A percentile compares a stretch with the other conserved stretches of the same genome.
Conservation (phyloP, 2,797 vertebrate genomes). For the Anolis apletophallus region DNA sequence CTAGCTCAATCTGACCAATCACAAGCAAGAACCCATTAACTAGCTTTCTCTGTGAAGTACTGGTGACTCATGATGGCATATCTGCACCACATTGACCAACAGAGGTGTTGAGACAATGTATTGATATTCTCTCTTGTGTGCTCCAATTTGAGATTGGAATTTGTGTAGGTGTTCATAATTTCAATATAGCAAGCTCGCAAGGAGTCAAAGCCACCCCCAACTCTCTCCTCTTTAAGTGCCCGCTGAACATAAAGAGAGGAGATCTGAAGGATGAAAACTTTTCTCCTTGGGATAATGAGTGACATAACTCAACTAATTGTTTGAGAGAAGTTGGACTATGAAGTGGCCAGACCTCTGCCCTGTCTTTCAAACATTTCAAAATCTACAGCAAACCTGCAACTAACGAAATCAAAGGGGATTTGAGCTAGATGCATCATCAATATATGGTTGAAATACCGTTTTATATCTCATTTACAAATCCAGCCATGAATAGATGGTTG, state of each 20-base stretch:
- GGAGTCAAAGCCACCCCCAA: too few species aligned
- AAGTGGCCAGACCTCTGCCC: too few species aligned
- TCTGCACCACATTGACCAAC: not conserved
- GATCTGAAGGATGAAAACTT: not conserved
- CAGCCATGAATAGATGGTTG: not conserved
- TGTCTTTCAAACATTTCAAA: too few species aligned
- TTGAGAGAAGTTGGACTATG: too few species aligned
- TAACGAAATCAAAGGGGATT: not conserved
- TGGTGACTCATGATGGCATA: not conserved
- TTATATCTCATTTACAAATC: not conserved
- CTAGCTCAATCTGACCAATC: not conserved
- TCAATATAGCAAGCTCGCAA: too few species aligned
- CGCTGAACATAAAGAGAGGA: not conserved
- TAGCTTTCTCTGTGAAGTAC: not conserved
- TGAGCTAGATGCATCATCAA: not conserved
- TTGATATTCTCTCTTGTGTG: not conserved
- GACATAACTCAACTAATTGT: not conserved
- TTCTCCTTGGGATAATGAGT: not conserved
- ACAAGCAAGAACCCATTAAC: not conserved
- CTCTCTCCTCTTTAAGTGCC: not conserved
- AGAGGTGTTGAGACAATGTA: not conserved
- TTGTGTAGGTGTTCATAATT: not conserved
- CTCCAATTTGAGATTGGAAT: not conserved
- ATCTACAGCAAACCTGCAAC: not conserved
- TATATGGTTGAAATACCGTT: not conserved